A percentile compares a stretch with the other conserved stretches of the same genome.
Evolutionary conservation across 1,140 invertebrate species (phyloP).

Genomic region (Hydropsyche tenuis): DNA sequence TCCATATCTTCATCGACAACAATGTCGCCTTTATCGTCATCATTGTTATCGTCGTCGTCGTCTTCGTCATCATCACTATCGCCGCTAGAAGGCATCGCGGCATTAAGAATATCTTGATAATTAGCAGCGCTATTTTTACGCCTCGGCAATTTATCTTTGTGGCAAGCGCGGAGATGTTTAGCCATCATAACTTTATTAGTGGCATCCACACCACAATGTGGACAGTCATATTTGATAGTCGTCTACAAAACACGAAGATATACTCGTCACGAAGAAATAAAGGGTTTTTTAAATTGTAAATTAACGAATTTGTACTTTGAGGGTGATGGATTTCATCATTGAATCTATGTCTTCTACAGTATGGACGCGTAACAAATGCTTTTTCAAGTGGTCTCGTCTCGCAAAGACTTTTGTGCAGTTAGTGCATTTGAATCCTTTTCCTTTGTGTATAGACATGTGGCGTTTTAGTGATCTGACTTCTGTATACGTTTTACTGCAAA

Average conservation of each 20-base stretch:
- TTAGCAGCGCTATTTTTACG: slow-evolving; percentile 37
- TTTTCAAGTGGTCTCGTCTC: slow-evolving; percentile 55
- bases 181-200: slow-evolving; percentile 42
- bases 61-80: slow-evolving; percentile 10
- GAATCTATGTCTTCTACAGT: background rate
- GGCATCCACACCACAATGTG: slow-evolving; percentile 41
- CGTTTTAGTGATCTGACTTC: slow-evolving; percentile 56
- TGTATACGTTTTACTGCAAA: slow-evolving; percentile 54
- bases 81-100: background rate
- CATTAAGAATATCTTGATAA: slow-evolving; percentile 9
- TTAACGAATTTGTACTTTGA: slow-evolving; percentile 29
- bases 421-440: slow-evolving; percentile 58
- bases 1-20: background rate
- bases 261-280: too few species aligned
- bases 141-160: slow-evolving; percentile 43
- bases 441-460: slow-evolving; percentile 54
- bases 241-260: background rate
- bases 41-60: slow-evolving; percentile 11
- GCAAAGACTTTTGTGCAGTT: slow-evolving; percentile 56
- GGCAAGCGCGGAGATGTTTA: slow-evolving; percentile 43
- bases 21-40: too few species aligned
- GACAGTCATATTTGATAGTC: slow-evolving; percentile 34
- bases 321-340: slow-evolving; percentile 5
- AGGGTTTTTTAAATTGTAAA: too few species aligned
- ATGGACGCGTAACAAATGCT: slow-evolving; percentile 28